Evolutionary conservation across 2,888 invertebrate species (phyloP), one percentile per base, ranked within the genome.

Genomic region (Ctena decussata): DNA sequence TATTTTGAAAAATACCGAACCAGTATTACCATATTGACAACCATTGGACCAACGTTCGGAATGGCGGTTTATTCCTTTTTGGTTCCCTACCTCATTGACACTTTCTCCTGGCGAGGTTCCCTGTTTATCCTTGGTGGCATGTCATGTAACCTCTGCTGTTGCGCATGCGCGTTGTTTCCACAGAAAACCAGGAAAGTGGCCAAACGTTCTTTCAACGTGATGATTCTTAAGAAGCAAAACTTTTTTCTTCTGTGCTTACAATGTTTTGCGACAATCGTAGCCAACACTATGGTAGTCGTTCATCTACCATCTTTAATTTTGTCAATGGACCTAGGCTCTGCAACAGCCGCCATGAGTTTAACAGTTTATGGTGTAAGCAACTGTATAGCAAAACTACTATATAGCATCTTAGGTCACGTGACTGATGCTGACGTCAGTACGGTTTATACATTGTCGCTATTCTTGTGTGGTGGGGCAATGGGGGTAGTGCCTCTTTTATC

Each of bases 1-100:
- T 84, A 86, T 37, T 86, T 86, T 57, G 70, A 39, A 24, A 84
- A 79, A 39, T 84, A 79, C 73, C 57, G 86, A 12, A 78, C 81
- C 24, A 70, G 71, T 12, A 81, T 80, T 6, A 86, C 75, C 32
- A 82, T 86, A 32, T 27, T 86, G 6, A 76, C 86, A 24, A 82
- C 86, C 6, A 69, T 82, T n/a, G 86, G 86, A 32, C 79, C 74
- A 32, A 86, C 82, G 37, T 77, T 82, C 35, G 86, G 86, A 8
- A 86, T 86, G 86, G 75, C 86, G 5, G 39, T 84, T 0, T 86
- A 84, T 39, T 79, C 86, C 12, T 72, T 77, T 39, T 24, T 86
- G 21, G 73, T 86, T 49, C 86, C 86, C 27, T 41, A 41, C 44
- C 71, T 86, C 5, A 84, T 57, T 18, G 32, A 60, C 8, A 24